phyloP scores from a whole-genome alignment of 1,140 invertebrate species.

The Andrena cerasifolii region DNA sequence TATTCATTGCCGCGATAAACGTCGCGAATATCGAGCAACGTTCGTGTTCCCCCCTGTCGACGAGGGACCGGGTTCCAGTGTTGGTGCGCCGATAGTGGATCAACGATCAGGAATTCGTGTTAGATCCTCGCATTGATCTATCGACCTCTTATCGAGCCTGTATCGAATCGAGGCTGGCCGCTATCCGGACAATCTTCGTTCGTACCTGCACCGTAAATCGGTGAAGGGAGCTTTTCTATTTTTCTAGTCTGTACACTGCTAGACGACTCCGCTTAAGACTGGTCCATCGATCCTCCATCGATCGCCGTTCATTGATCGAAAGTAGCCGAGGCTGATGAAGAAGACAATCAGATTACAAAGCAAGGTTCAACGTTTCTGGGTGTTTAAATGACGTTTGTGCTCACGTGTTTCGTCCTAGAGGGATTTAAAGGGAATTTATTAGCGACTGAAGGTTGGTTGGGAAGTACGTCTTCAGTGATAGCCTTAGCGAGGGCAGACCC shows the following conservation, averaged over 20 bases:
- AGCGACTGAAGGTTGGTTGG: neutral
- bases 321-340: neutral
- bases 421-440: neutral
- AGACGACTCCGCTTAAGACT: too few relatives aligned
- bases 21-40: slow-evolving; percentile 38
- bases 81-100: neutral
- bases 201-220: neutral
- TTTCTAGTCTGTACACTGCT: too few relatives aligned
- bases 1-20: slow-evolving; percentile 40
- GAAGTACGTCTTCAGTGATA: slow-evolving; percentile 36
- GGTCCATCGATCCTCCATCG: slow-evolving; percentile 21
- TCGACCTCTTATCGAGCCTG: neutral
- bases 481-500: neutral
- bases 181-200: too few relatives aligned
- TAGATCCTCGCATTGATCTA: neutral
- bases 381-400: neutral
- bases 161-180: neutral
- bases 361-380: neutral
- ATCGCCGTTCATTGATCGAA: neutral
- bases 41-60: neutral
- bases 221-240: neutral
- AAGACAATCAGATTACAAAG: neutral
- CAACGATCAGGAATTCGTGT: neutral
- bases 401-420: neutral
- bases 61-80: neutral